A percentile compares a stretch with the other conserved stretches of the same genome.
These are phyloP conservation scores for Andrena haemorrhoa DNA, from an alignment of 2,888 invertebrate species.

Conservation along the genomic window DNA sequence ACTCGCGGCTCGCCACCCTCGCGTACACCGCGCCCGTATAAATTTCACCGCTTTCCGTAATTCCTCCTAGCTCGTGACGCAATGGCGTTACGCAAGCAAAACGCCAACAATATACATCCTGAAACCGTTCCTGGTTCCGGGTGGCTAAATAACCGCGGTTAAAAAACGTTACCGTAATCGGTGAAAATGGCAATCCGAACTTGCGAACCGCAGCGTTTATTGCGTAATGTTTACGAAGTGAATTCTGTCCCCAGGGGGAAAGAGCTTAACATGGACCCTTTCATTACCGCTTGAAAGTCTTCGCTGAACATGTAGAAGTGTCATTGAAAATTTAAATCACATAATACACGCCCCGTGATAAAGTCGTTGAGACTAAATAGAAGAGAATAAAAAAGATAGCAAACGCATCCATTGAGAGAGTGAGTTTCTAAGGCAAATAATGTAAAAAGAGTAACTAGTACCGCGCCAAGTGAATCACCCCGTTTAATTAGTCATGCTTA, in stretches of 20 bases:
- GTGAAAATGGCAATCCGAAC: conserved; percentile 15
- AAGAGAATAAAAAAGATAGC: neutral
- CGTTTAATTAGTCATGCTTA: neutral
- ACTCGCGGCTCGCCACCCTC: neutral
- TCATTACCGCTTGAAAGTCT: no score
- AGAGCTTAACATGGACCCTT: no score
- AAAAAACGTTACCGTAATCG: conserved; percentile 8
- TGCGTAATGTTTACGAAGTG: no score
- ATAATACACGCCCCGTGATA: neutral
- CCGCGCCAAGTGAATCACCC: neutral
- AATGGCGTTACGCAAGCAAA: conserved; percentile 23
- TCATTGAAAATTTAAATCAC: no score
- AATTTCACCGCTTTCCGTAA: conserved; percentile 32
- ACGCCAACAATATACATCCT: conserved; percentile 29
- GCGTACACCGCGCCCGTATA: neutral
- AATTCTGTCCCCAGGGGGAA: no score
- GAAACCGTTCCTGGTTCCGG: conserved; percentile 20
- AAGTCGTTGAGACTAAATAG: neutral
- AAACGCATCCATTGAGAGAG: neutral
- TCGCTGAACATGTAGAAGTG: no score
- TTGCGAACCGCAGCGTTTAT: no score
- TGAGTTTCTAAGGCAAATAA: neutral
- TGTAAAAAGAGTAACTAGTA: conserved; percentile 1
- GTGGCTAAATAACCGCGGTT: conserved; percentile 31
- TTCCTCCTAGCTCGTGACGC: conserved; percentile 11